Conservation (phyloP, 2,797 vertebrate species). For the Manis javanica region DNA sequence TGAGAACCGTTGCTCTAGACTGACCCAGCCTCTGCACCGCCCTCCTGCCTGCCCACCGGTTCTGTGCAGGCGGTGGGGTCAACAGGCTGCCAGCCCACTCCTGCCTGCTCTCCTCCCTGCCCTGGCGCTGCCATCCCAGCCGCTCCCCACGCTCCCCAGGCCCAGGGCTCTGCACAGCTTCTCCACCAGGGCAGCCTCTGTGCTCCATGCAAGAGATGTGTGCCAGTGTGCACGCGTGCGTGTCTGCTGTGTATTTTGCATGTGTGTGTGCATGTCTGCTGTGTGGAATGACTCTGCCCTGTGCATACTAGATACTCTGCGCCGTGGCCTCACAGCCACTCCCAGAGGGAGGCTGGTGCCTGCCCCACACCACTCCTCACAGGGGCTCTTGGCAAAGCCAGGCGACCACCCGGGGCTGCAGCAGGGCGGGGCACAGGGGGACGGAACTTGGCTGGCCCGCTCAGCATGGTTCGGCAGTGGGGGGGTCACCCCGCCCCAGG, state of each 20-base stretch:
- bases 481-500: background rate
- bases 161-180: background rate
- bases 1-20: background rate
- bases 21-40: fast-evolving
- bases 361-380: background rate
- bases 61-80: background rate
- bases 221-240: background rate
- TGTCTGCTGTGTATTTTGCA: background rate
- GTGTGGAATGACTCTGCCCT: background rate
- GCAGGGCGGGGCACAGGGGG: background rate
- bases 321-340: background rate
- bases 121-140: background rate
- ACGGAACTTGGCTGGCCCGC: background rate
- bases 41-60: fast-evolving
- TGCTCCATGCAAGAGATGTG: background rate
- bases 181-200: background rate
- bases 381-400: background rate
- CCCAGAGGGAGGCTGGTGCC: background rate
- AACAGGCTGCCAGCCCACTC: fast-evolving
- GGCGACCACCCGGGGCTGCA: background rate
- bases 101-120: fast-evolving
- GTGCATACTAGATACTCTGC: fast-evolving
- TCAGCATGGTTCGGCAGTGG: background rate
- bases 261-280: too few species aligned
- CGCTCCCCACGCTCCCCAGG: background rate